A percentile compares a stretch with the other conserved stretches of the same genome.
Conservation (phyloP, 2,888 invertebrate genomes). For the Aleiodes leptofemur region DNA sequence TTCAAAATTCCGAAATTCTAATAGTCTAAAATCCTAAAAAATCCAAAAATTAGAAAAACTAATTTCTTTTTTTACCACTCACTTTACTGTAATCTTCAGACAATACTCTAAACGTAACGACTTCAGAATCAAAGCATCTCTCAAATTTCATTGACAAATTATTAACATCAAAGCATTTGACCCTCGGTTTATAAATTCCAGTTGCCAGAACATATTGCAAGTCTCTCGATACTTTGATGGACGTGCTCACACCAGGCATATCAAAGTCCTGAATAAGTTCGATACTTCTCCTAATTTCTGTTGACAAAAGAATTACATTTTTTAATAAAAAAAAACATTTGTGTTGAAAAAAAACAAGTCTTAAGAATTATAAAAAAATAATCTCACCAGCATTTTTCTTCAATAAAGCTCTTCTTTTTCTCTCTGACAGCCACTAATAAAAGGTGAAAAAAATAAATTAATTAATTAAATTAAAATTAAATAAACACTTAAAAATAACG, state of each 20-base stretch:
- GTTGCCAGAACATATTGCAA: conserved; percentile 94
- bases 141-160: conserved; percentile 98
- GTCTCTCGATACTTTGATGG: conserved; percentile 90
- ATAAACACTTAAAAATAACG: conserved; percentile 40
- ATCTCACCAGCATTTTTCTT: conserved; percentile 87
- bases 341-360: conserved; percentile 9
- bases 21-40: too few relatives aligned
- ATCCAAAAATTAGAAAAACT: background rate
- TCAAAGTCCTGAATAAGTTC: conserved; percentile 99
- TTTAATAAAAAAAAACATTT: background rate
- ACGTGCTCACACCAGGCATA: conserved; percentile 96
- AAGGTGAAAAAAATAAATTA: conserved; percentile 44
- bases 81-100: conserved; percentile 98
- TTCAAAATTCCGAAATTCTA: too few relatives aligned
- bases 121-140: conserved; percentile 97
- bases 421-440: conserved; percentile 90
- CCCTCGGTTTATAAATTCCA: conserved; percentile 96
- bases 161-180: conserved; percentile 97
- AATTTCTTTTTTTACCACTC: conserved; percentile 54
- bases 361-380: too few relatives aligned
- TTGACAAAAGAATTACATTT: background rate
- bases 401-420: conserved; percentile 86
- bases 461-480: conserved; percentile 49
- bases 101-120: conserved; percentile 93
- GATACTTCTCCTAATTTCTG: conserved; percentile 91